These are phyloP conservation scores for Gorsachius magnificus DNA, from an alignment of 2,797 vertebrate genomes.

Conservation along the genomic window DNA sequence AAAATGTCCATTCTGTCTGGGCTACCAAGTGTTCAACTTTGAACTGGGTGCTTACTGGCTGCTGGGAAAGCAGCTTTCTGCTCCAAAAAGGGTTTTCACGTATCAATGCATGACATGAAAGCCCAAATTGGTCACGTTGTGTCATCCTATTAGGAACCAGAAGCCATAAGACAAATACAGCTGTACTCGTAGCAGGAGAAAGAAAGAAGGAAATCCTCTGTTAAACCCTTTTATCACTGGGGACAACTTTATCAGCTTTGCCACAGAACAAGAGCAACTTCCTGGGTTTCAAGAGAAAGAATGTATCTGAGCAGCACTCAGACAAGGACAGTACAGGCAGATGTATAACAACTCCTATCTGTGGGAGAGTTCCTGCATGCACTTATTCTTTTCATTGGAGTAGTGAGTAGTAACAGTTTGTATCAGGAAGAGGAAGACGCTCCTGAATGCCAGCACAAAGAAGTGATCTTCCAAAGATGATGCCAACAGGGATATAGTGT, in stretches of 20 bases:
- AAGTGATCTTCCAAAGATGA: constrained; percentile 43
- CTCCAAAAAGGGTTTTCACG: neutral
- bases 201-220: neutral
- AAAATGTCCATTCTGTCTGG: constrained; percentile 31
- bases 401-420: neutral
- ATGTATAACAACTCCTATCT: constrained; percentile 4
- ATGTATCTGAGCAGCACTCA: neutral
- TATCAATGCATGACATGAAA: neutral
- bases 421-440: constrained; percentile 44
- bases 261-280: neutral
- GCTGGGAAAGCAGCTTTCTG: constrained; percentile 54
- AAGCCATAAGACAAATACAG: neutral
- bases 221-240: neutral
- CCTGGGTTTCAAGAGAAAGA: neutral
- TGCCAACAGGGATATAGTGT: neutral
- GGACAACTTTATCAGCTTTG: neutral
- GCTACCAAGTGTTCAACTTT: constrained; percentile 60
- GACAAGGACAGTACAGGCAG: neutral
- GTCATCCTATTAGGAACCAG: neutral
- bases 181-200: neutral
- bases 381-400: constrained; percentile 2
- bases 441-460: constrained; percentile 39
- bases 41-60: constrained; percentile 39
- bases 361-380: neutral
- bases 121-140: neutral